Evolutionary conservation across 1,140 invertebrate genomes (phyloP).

Genomic region (Drosophila baimaii): DNA sequence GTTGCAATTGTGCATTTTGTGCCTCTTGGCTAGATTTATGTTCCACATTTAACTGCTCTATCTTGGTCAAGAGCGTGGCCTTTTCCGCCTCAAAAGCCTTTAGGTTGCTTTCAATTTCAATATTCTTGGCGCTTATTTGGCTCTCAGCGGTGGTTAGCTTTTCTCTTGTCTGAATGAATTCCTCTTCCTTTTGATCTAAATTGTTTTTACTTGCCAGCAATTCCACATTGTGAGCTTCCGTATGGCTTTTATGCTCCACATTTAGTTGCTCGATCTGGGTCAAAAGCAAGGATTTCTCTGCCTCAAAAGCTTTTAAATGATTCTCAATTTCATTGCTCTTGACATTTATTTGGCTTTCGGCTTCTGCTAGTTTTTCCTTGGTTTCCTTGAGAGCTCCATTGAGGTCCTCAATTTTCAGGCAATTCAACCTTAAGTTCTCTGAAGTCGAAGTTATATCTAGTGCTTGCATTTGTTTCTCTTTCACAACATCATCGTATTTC

Average conservation of each 20-base stretch:
- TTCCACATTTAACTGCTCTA: conserved; percentile 19
- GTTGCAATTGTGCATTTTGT: conserved; percentile 15
- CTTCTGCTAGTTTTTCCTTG: conserved; percentile 38
- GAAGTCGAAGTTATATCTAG: conserved; percentile 45
- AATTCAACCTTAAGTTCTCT: conserved; percentile 47
- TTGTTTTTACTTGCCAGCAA: conserved; percentile 9
- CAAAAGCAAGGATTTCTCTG: conserved; percentile 41
- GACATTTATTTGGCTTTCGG: conserved; percentile 40
- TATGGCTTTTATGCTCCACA: conserved; percentile 12
- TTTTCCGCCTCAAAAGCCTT: conserved; percentile 40
- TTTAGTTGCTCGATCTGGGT: conserved; percentile 34
- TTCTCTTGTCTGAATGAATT: conserved; percentile 1
- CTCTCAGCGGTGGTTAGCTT: conserved; percentile 18
- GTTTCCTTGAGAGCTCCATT: conserved; percentile 35
- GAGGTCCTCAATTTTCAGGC: conserved; percentile 50
- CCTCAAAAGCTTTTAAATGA: conserved; percentile 40
- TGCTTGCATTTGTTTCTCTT: conserved; percentile 58
- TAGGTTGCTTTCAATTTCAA: conserved; percentile 10
- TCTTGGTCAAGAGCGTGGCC: conserved; percentile 10
- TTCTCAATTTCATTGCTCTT: conserved; percentile 44
- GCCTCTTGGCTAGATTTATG: conserved; percentile 18
- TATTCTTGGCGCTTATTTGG: conserved; percentile 5
- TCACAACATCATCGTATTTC: conserved; percentile 55
- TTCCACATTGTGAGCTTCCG: conserved; percentile 27
- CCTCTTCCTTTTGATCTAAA: conserved; percentile 22